A percentile compares a stretch with the other conserved stretches of the same genome.
These are phyloP conservation scores for Vespertilio murinus DNA, from an alignment of 2,797 vertebrate species.

Conservation along the genomic window DNA sequence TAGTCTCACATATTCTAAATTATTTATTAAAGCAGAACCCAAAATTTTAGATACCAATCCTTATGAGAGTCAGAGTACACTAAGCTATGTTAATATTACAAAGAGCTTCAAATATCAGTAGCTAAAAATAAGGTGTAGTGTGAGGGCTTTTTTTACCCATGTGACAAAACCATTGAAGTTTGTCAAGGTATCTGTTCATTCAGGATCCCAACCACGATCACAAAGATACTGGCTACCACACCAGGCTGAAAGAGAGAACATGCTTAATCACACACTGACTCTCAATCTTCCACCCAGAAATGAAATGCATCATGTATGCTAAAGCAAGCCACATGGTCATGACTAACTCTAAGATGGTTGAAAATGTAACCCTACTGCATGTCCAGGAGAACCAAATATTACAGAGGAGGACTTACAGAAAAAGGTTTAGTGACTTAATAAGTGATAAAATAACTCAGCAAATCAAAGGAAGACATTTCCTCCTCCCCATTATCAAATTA, in stretches of 20 bases:
- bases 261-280: neutral
- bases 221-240: neutral
- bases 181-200: neutral
- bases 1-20: neutral
- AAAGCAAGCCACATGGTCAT: neutral
- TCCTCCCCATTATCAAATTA: neutral
- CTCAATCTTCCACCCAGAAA: neutral
- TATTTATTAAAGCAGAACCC: neutral
- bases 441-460: constrained; percentile 20
- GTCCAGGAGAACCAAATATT: neutral
- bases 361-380: neutral
- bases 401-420: neutral
- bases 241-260: neutral
- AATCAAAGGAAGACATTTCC: constrained; percentile 16
- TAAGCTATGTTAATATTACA: neutral
- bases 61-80: neutral
- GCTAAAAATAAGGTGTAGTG: fast-evolving
- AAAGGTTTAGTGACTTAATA: neutral
- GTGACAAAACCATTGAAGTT: neutral
- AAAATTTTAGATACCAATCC: constrained; percentile 1
- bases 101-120: neutral
- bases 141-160: neutral
- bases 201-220: neutral
- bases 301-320: neutral
- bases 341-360: neutral